Evolutionary conservation across 2,888 invertebrate species (phyloP).

Genomic region (Acleris sparsana): DNA sequence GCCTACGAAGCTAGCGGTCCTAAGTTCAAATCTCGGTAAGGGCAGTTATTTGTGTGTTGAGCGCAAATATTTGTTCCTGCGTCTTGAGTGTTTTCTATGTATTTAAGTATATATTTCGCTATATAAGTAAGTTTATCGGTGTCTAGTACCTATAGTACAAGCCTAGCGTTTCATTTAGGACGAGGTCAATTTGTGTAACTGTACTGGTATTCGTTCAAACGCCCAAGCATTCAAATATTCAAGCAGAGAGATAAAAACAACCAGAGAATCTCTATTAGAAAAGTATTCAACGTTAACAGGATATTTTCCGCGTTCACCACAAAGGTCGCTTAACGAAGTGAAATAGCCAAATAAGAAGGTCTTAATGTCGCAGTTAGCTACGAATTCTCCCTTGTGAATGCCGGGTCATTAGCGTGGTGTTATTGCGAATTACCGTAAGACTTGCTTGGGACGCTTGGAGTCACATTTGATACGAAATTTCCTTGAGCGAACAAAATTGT

Average conservation of each 20-base stretch:
- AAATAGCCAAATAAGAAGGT: conserved; percentile 81
- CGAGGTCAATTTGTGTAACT: too few relatives aligned
- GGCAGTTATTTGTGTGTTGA: too few relatives aligned
- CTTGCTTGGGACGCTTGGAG: conserved; percentile 55
- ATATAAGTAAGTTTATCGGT: too few relatives aligned
- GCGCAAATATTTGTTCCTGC: too few relatives aligned
- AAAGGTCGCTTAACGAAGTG: conserved; percentile 76
- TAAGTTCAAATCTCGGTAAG: too few relatives aligned
- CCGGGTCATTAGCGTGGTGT: conserved; percentile 78
- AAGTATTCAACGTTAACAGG: conserved; percentile 49
- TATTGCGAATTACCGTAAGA: conserved; percentile 75
- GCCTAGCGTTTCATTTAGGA: too few relatives aligned
- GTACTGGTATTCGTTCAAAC: too few relatives aligned
- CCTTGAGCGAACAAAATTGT: conserved; percentile 57
- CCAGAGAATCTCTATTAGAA: conserved; percentile 20
- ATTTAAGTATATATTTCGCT: too few relatives aligned
- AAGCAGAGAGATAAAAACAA: background rate
- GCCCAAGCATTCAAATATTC: too few relatives aligned
- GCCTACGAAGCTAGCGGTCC: too few relatives aligned
- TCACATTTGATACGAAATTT: conserved; percentile 75
- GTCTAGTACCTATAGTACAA: too few relatives aligned
- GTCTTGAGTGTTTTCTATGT: too few relatives aligned
- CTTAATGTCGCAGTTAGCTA: conserved; percentile 78
- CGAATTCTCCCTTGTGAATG: conserved; percentile 78
- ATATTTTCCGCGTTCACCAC: conserved; percentile 64